These are phyloP conservation scores for Epirrhoe alternata DNA, from an alignment of 2,888 invertebrate species.

Conservation along the genomic window DNA sequence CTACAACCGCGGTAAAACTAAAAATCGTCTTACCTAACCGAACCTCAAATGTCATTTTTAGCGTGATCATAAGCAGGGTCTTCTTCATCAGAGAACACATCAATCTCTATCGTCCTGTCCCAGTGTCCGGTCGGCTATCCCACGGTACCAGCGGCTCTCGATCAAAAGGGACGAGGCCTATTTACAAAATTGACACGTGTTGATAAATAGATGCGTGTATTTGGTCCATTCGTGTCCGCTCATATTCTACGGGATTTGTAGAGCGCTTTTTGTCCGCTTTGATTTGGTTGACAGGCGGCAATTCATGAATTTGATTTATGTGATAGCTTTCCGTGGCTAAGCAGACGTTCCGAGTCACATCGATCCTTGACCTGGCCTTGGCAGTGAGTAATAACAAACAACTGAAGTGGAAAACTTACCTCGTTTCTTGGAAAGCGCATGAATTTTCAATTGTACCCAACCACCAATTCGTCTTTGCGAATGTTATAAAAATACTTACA, in stretches of 20 bases:
- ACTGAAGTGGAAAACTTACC: constrained; percentile 1
- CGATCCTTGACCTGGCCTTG: constrained; percentile 24
- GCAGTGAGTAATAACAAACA: constrained; percentile 5
- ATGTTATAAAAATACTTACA: not conserved
- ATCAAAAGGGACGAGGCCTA: constrained; percentile 64
- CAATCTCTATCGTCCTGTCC: constrained; percentile 26
- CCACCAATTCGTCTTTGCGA: not conserved
- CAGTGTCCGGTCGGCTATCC: constrained; percentile 46
- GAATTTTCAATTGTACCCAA: not conserved
- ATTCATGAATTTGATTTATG: constrained; percentile 45
- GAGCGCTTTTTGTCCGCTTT: constrained; percentile 43
- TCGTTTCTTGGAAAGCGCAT: constrained; percentile 12
- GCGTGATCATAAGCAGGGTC: too few relatives aligned
- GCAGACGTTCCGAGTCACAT: constrained; percentile 23
- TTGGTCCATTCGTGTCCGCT: constrained; percentile 51
- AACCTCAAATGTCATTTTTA: too few relatives aligned
- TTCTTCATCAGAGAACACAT: constrained; percentile 19
- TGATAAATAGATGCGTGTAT: constrained; percentile 62
- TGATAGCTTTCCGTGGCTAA: constrained; percentile 11
- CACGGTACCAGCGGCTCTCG: constrained; percentile 60
- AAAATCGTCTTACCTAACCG: too few relatives aligned
- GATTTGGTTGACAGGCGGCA: constrained; percentile 45
- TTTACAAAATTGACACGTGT: constrained; percentile 76
- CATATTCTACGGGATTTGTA: constrained; percentile 41
- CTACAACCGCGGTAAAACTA: too few relatives aligned